Percentiles rank a stretch among this genome's conserved stretches.
Conservation (phyloP, 2,888 invertebrate species). For the Cylindroiulus punctatus region DNA sequence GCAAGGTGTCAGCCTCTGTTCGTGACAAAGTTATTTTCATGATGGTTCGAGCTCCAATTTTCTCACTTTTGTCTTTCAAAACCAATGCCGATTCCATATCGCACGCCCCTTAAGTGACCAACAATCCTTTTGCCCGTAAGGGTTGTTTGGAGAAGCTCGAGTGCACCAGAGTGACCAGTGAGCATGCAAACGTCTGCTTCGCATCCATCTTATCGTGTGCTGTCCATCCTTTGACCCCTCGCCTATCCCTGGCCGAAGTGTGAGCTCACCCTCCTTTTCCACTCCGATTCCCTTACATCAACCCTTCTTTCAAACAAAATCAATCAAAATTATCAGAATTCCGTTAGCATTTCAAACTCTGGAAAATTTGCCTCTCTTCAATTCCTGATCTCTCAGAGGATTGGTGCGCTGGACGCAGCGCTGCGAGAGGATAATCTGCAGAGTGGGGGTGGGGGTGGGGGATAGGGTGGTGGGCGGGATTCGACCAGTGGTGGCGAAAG, state of each 20-base stretch:
- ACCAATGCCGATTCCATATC: background rate
- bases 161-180: background rate
- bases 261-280: slow-evolving; percentile 37
- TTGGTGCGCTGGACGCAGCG: slow-evolving; percentile 5
- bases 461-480: background rate
- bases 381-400: slow-evolving; percentile 33
- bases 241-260: slow-evolving; percentile 29
- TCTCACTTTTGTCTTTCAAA: slow-evolving; percentile 4
- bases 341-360: slow-evolving; percentile 42
- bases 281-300: slow-evolving; percentile 19
- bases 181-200: slow-evolving; percentile 17
- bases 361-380: slow-evolving; percentile 41
- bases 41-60: background rate
- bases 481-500: slow-evolving; percentile 31
- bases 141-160: background rate
- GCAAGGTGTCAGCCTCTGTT: background rate
- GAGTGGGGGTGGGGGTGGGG: background rate
- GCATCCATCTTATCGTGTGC: slow-evolving; percentile 25
- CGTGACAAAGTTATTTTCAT: background rate
- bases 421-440: background rate
- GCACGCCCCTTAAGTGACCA: background rate
- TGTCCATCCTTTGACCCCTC: slow-evolving; percentile 44
- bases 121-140: background rate
- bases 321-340: slow-evolving; percentile 47
- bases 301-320: slow-evolving; percentile 47